These are phyloP conservation scores for Melieria crassipennis DNA, from an alignment of 2,888 invertebrate genomes.

Conservation along the genomic window DNA sequence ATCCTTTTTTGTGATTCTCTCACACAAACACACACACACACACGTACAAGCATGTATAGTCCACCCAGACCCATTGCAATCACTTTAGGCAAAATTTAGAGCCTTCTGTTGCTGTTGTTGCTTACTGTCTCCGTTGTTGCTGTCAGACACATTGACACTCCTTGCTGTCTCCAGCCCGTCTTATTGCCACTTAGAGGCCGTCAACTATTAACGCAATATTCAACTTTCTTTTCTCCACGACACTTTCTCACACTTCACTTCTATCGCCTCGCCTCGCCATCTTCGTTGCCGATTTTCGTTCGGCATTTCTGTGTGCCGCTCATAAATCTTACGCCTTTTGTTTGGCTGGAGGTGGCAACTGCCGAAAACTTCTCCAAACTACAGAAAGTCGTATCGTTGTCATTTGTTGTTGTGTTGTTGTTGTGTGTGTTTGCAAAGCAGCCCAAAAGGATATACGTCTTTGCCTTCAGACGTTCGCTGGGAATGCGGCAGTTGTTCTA, in stretches of 20 bases:
- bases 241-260: background rate
- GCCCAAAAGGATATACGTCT: too few relatives aligned
- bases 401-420: too few relatives aligned
- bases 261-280: background rate
- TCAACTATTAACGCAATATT: background rate
- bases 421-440: too few relatives aligned
- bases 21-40: background rate
- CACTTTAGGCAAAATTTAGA: too few relatives aligned
- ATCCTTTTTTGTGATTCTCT: constrained; percentile 3
- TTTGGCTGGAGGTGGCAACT: constrained; percentile 10
- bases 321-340: constrained; percentile 8
- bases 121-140: background rate
- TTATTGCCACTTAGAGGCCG: background rate
- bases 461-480: too few relatives aligned
- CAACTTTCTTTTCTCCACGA: background rate
- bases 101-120: constrained; percentile 5
- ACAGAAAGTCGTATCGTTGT: background rate
- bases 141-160: constrained; percentile 11
- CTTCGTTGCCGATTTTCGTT: background rate
- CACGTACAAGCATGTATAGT: background rate
- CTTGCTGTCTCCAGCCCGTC: background rate
- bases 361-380: background rate
- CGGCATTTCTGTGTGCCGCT: background rate
- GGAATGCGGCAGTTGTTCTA: too few relatives aligned
- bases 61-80: too few relatives aligned